Base-by-base conservation (phyloP, 2,113 vertebrate genomes). In the Ameiurus melas region DNA sequence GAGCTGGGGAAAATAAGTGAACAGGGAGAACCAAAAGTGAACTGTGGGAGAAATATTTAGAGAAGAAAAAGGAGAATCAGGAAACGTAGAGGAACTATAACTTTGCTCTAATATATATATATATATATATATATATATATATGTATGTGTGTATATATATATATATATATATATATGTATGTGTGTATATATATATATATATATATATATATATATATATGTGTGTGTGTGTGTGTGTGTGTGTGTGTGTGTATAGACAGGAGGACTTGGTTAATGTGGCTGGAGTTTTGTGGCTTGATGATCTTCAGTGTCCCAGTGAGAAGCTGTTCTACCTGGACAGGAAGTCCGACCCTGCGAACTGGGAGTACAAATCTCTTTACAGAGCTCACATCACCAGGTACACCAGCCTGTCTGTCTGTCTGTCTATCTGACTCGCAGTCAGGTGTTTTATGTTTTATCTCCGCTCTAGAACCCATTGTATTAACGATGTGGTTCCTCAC, bases 281-380 rank as follows among this genome's bases (percentile, higher is more conserved):
- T 89, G 85, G 91, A 77, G 95, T 95, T 73, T 88, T 96, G 87
- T 99, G 98, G 98, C 94, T 99, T 53, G 98, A 99, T 90, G 98
- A 99, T 70, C 0, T 97, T 47, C 93, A 96, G 92, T 77, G 89
- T 13, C 90, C 93, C 85, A 91, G 92, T 0, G 90, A 92, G 78
- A 95, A 95, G 80, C 92, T 91, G 0, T 99, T 98, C 94, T 96
- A 96, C n/a, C 94, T 96, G 83, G 98, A 99, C 92, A 95, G 94
- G 90, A 98, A 97, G 82, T 92, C 97, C 0, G 98, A 99, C 88
- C 92, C 93, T 55, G 95, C 97, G 70, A 99, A 99, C 95, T 99
- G 97, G 98, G 95, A 97, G 39, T 99, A 99, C 86, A 99, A 97
- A 90, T 98, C 97, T 9, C 93, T 99, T 16, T 99, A 99, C 93